Base-by-base conservation (phyloP, 2,113 vertebrate species). In the Hemicordylus capensis region DNA sequence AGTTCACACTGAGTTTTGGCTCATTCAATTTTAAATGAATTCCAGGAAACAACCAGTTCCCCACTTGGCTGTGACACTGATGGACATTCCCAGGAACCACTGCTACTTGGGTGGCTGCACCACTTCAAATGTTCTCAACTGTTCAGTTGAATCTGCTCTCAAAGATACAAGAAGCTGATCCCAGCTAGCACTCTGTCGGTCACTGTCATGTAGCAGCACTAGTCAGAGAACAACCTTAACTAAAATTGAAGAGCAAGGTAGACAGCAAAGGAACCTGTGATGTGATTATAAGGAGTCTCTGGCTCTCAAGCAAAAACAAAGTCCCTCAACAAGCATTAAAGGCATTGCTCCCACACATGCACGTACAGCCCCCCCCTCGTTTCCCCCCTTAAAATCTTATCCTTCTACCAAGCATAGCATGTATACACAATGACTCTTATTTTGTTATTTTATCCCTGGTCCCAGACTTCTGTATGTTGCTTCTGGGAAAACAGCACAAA, bases 401-500 rank as follows among this genome's bases (percentile, higher is more conserved):
- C 46, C 24, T 76, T 51, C n/a, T 64, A 44, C n/a, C 72, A 76
- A 54, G n/a, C 34, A 26, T 39, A 75, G 42, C 58, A 51, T 42
- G 59, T 66, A 84, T 19, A 76, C 46, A 84, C 59, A 26, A 66
- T 76, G 59, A 24, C 26, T 54, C 42, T 46, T 70, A 11, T 73
- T 73, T 73, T 73, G 70, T 84, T 84, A 26, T 84, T 75, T 66
- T 66, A 76, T 26, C 51, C 59, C 44, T n/a, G 51, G 17, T 76
- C 48, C 61, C 59, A 84, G 73, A 84, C 73, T 54, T 66, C 73
- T 67, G 48, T 54, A 42, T 42, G 34, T 39, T 66, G 15, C 70
- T 76, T 76, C 82, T 84, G 72, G 82, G 82, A 84, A 84, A 84
- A 54, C 59, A n/a, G 34, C 73, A 56, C 22, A 31, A 76, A 56